Percentiles rank a stretch among this genome's conserved stretches.
Evolutionary conservation across 1,140 invertebrate genomes (phyloP).

Genomic region (Archivesica marissinica): DNA sequence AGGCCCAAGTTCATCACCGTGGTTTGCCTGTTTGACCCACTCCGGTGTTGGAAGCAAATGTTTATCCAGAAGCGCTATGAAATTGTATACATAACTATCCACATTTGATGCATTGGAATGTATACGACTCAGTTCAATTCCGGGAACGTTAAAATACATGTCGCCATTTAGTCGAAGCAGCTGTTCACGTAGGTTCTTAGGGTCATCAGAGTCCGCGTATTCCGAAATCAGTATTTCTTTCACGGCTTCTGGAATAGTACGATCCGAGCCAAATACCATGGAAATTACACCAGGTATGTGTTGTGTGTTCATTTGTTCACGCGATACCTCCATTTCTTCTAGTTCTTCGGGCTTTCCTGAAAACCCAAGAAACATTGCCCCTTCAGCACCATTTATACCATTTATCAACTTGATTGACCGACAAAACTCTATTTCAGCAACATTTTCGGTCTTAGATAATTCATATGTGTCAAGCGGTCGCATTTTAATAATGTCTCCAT

Average conservation of each 20-base stretch:
- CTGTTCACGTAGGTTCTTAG: constrained; percentile 13
- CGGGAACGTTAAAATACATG: constrained; percentile 33
- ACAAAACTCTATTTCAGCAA: constrained; percentile 20
- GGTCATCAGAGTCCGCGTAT: constrained; percentile 42
- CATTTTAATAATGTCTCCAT: constrained; percentile 13
- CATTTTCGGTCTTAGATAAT: not conserved
- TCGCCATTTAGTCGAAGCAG: constrained; percentile 8
- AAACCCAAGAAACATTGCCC: constrained; percentile 11
- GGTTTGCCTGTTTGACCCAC: constrained; percentile 7
- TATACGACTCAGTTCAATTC: constrained; percentile 13
- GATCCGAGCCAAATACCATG: not conserved
- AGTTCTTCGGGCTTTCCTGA: not conserved
- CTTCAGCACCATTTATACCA: constrained; percentile 48
- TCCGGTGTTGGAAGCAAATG: not conserved
- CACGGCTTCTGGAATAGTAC: not conserved
- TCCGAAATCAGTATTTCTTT: not conserved
- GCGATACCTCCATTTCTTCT: not conserved
- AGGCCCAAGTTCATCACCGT: constrained; percentile 33
- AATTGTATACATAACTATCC: constrained; percentile 19
- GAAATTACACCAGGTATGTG: not conserved
- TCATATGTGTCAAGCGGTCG: not conserved
- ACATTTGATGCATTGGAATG: constrained; percentile 18
- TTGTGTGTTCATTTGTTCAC: constrained; percentile 29
- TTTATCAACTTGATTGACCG: constrained; percentile 27
- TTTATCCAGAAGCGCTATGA: not conserved